Conservation (phyloP, 2,888 invertebrate species). For the Ophioninae sp. region DNA sequence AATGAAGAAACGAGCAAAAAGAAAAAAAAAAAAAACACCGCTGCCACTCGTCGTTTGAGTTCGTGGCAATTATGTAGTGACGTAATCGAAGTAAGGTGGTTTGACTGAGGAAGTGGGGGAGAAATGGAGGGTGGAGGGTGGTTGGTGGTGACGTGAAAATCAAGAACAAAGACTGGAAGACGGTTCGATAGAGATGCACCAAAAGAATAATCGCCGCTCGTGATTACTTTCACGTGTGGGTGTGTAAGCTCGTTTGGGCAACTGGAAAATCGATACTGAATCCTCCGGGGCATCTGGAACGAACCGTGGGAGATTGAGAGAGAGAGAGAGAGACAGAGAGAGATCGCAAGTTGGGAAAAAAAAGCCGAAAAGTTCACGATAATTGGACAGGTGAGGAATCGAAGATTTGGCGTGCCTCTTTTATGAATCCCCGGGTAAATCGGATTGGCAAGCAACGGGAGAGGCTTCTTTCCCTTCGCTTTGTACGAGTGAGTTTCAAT, state of each 20-base stretch:
- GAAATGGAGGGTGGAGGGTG: too few species aligned
- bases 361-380: constrained; percentile 48
- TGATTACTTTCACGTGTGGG: not conserved
- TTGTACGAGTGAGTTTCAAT: constrained; percentile 47
- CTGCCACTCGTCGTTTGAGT: not conserved
- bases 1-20: too few species aligned
- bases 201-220: not conserved
- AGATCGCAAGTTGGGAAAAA: constrained; percentile 15
- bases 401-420: constrained; percentile 36
- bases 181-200: not conserved
- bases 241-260: not conserved
- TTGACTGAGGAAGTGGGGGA: not conserved
- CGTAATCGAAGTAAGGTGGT: too few species aligned
- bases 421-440: constrained; percentile 41
- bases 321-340: not conserved
- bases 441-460: constrained; percentile 37
- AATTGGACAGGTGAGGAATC: constrained; percentile 18
- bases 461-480: constrained; percentile 41
- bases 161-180: constrained; percentile 6
- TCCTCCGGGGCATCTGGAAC: not conserved
- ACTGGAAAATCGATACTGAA: constrained; percentile 8
- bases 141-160: not conserved
- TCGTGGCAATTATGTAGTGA: not conserved
- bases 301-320: not conserved
- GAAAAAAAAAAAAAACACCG: not conserved